Percentiles rank a stretch among this genome's conserved stretches.
Conservation (phyloP, 1,140 invertebrate species). For the Agrilus planipennis region DNA sequence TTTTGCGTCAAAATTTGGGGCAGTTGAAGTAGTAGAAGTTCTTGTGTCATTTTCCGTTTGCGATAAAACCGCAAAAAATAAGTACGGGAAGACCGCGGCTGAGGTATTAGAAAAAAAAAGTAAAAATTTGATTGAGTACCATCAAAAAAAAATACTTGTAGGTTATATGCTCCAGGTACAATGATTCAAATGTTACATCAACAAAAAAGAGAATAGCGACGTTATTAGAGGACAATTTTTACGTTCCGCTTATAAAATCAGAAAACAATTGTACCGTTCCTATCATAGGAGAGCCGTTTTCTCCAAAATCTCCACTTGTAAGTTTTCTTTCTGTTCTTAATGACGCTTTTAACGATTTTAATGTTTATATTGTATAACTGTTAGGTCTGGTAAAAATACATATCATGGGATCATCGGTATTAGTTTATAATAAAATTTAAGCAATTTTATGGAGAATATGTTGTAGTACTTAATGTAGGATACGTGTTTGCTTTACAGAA, state of each 20-base stretch:
- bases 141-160: slow-evolving; percentile 26
- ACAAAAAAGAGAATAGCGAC: slow-evolving; percentile 42
- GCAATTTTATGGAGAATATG: too few species aligned
- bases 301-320: slow-evolving; percentile 51
- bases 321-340: too few species aligned
- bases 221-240: slow-evolving; percentile 61
- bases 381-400: too few species aligned
- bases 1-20: slow-evolving; percentile 80
- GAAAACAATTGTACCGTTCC: slow-evolving; percentile 61
- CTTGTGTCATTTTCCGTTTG: slow-evolving; percentile 70
- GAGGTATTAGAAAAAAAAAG: slow-evolving; percentile 42
- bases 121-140: neutral
- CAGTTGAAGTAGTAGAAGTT: slow-evolving; percentile 61
- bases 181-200: slow-evolving; percentile 31
- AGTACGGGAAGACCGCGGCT: slow-evolving; percentile 55
- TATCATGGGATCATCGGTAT: too few species aligned
- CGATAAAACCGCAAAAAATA: slow-evolving; percentile 57
- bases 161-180: slow-evolving; percentile 53
- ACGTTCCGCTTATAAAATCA: slow-evolving; percentile 70
- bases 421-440: too few species aligned
- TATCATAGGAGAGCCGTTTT: slow-evolving; percentile 60
- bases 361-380: too few species aligned
- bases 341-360: too few species aligned
- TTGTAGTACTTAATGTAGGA: too few species aligned
- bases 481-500: slow-evolving; percentile 39